Evolutionary conservation across 1,140 invertebrate species (phyloP).

Genomic region (Drosophila willistoni): DNA sequence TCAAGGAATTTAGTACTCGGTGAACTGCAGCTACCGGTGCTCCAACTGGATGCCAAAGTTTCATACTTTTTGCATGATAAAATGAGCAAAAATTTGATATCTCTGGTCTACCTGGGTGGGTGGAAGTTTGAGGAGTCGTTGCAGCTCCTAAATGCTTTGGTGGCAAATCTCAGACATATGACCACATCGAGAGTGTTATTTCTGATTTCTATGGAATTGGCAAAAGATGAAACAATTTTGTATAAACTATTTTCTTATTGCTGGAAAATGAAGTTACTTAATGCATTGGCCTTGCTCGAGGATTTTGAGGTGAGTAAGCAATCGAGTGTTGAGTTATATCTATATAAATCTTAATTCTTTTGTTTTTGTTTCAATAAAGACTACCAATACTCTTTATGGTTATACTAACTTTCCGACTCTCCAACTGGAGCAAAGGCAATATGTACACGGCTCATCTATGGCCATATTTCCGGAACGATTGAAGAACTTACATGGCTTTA

Average conservation of each 20-base stretch:
- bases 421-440: conserved; percentile 40
- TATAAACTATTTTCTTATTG: conserved; percentile 54
- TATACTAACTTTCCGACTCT: conserved; percentile 65
- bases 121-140: conserved; percentile 33
- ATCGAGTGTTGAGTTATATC: neutral
- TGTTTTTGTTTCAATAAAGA: conserved; percentile 10
- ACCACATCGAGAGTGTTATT: conserved; percentile 62
- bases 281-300: conserved; percentile 57
- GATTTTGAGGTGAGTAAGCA: conserved; percentile 49
- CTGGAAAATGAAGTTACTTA: conserved; percentile 61
- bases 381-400: conserved; percentile 45
- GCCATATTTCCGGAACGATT: conserved; percentile 60
- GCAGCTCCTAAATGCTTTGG: conserved; percentile 44
- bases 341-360: neutral
- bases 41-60: conserved; percentile 56
- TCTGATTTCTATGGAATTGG: conserved; percentile 28
- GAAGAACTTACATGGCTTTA: conserved; percentile 46
- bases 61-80: conserved; percentile 48
- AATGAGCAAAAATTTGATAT: conserved; percentile 34
- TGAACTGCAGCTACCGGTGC: conserved; percentile 36
- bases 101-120: conserved; percentile 34
- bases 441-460: neutral
- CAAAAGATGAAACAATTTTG: conserved; percentile 5
- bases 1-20: conserved; percentile 37
- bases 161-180: conserved; percentile 58